Conservation (phyloP, 2,113 vertebrate genomes). For the Prunella himalayana region DNA sequence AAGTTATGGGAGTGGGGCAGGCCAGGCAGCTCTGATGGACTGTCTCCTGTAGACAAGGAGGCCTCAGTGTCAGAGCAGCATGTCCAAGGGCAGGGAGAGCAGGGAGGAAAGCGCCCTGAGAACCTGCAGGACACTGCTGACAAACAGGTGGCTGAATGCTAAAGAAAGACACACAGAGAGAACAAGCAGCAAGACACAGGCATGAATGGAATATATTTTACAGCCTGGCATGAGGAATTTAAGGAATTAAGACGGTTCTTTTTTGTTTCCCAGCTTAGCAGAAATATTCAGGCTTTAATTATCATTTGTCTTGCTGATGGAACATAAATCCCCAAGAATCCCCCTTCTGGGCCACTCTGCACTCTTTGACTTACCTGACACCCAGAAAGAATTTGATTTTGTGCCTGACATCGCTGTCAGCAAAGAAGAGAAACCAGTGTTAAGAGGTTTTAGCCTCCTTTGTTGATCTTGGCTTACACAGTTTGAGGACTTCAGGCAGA, state of each 20-base stretch:
- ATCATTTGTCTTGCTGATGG: not conserved
- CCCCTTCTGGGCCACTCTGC: conserved; percentile 19
- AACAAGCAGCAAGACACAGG: not conserved
- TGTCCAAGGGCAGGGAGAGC: conserved; percentile 46
- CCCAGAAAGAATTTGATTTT: conserved; percentile 17
- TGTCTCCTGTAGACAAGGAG: conserved; percentile 66
- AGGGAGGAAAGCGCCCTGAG: conserved; percentile 7
- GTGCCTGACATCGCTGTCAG: not conserved
- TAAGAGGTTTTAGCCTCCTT: not conserved
- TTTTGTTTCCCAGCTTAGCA: conserved; percentile 16
- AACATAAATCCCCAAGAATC: conserved; percentile 37
- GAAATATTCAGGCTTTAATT: conserved; percentile 52
- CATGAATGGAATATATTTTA: conserved; percentile 5
- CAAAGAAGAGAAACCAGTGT: not conserved
- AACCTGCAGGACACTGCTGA: conserved; percentile 16
- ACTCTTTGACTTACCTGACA: conserved; percentile 30
- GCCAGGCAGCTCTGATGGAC: conserved; percentile 46
- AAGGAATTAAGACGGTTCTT: not conserved
- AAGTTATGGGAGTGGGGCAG: conserved; percentile 44
- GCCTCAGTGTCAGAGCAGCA: conserved; percentile 71
- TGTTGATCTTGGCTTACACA: not conserved
- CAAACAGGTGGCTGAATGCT: conserved; percentile 51
- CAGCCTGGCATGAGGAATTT: conserved; percentile 44
- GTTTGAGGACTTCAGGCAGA: not conserved
- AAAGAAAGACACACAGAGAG: conserved; percentile 28